Evolutionary conservation across 2,888 invertebrate species (phyloP).

Genomic region (Tipula vernalis): DNA sequence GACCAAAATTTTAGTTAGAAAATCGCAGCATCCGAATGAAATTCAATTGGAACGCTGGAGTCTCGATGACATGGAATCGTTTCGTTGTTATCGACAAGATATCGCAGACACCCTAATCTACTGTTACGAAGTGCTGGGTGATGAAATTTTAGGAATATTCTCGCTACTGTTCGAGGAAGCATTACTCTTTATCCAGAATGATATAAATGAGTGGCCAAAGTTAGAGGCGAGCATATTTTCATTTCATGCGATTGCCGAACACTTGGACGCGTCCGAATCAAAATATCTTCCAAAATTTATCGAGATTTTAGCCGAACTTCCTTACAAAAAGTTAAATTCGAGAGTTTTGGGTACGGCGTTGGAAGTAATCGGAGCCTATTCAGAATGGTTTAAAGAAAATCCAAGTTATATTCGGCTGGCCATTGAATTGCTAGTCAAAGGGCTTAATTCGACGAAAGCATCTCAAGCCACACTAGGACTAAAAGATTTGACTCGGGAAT

Average conservation of each 20-base stretch:
- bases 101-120: conserved; percentile 78
- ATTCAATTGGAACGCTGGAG: conserved; percentile 45
- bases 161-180: conserved; percentile 48
- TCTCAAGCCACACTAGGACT: conserved; percentile 77
- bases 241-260: conserved; percentile 49
- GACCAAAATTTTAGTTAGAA: conserved; percentile 60
- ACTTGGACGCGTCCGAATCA: conserved; percentile 44
- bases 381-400: conserved; percentile 70
- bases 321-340: conserved; percentile 44
- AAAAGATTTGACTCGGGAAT: conserved; percentile 76
- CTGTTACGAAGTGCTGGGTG: conserved; percentile 70
- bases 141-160: conserved; percentile 57
- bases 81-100: conserved; percentile 79
- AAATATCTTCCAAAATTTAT: conserved; percentile 46
- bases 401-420: conserved; percentile 52
- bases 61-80: conserved; percentile 70
- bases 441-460: conserved; percentile 54
- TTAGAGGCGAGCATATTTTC: conserved; percentile 55
- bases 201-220: conserved; percentile 41
- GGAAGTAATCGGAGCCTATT: conserved; percentile 70
- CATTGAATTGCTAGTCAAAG: conserved; percentile 54
- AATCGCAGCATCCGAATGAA: conserved; percentile 62
- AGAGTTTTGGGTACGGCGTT: conserved; percentile 58
- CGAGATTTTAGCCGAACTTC: conserved; percentile 47
- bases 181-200: conserved; percentile 33